phyloP scores from a whole-genome alignment of 1,140 invertebrate genomes.

The Apis dorsata region DNA sequence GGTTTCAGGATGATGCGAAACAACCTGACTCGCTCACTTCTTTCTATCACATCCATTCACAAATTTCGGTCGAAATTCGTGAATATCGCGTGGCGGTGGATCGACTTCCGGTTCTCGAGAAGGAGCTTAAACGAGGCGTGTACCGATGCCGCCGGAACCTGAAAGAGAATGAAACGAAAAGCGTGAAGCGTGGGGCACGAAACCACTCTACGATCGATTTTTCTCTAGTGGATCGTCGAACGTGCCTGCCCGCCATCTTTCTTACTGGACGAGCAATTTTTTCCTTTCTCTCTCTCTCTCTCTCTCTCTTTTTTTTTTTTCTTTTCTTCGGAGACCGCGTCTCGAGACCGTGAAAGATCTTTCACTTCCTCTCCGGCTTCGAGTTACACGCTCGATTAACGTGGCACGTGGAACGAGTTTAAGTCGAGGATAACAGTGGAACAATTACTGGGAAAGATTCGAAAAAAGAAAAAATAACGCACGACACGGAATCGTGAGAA shows the following conservation, averaged over 20 bases:
- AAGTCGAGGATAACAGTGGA: neutral
- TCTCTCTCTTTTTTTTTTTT: neutral
- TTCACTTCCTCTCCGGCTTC: neutral
- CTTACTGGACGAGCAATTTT: neutral
- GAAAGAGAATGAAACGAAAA: neutral
- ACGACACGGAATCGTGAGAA: too few species aligned
- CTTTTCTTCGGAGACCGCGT: too few species aligned
- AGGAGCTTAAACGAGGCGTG: conserved; percentile 12
- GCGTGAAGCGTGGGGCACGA: neutral
- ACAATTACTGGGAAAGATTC: neutral
- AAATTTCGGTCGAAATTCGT: neutral
- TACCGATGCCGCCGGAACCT: neutral
- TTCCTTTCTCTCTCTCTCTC: neutral
- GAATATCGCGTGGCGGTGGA: neutral
- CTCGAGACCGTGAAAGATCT: neutral
- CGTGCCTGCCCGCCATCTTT: neutral
- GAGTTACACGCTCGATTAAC: neutral
- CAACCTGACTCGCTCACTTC: too few species aligned
- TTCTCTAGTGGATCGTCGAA: neutral
- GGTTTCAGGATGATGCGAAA: neutral
- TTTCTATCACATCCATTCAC: neutral
- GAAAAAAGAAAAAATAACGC: too few species aligned
- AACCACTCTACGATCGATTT: neutral
- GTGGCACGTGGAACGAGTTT: neutral
- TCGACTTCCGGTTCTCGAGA: conserved; percentile 20